Evolutionary conservation across 2,888 invertebrate genomes (phyloP), one percentile per base, ranked within the genome.

Genomic region (Chaetoderma sp.): DNA sequence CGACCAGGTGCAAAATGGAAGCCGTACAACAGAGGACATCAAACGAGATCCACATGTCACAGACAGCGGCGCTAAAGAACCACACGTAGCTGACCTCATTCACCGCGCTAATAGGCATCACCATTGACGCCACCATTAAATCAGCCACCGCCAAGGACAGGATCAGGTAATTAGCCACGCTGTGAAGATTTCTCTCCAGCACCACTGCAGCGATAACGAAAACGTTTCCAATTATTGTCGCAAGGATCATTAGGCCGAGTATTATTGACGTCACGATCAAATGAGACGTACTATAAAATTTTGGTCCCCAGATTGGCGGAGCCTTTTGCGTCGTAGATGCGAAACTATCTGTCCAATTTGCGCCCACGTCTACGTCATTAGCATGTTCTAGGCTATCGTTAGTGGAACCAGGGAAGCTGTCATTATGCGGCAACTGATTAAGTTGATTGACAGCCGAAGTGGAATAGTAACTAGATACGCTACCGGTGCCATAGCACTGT

Each of bases 1-100:
- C 95, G 74, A 98, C 95, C 72, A 98, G 91, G 88, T 98, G 98
- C 79, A 98, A 90, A 85, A 98, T 97, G 77, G 96, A 95, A 60
- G 97, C 95, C 0, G 98, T 96, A 87, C 98, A 98, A 89, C 96
- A 95, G 0, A 98, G 91, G n/a, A 98, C 97, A 88, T 98, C 98
- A 78, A 95, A 94, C 45, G 94, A 94, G 39, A 96, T 96, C 96
- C 96, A 98, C 91, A 97, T 94, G 88, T 97, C 96, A 87, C 98
- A 97, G 16, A 86, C 67, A 83, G 93, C 93, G 45, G 94, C 93
- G 28, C 95, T 95, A 83, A 96, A 90, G 81, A 93, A 93, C 96
- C 96, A 96, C 18, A 78, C 72, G 55, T 80, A 78, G 49, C 79
- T 82, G 33, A 89, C 80, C 60, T 87, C 87, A 50, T 84, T 81